Percentiles rank a stretch among this genome's conserved stretches.
Evolutionary conservation across 1,140 invertebrate genomes (phyloP).

Genomic region (Drosophila melanogaster): DNA sequence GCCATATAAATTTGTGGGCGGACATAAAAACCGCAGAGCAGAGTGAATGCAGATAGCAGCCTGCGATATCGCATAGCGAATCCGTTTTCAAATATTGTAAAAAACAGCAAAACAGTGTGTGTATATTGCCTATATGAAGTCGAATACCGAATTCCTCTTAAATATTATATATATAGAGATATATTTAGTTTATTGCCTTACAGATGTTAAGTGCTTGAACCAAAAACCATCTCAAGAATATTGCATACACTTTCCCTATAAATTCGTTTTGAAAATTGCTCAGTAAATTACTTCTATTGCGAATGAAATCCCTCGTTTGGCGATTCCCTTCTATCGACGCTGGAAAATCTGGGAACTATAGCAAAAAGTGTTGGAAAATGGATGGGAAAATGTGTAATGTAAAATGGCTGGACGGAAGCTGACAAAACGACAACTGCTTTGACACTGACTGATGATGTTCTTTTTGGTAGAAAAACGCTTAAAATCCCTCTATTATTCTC

Average conservation of each 20-base stretch:
- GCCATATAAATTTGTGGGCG: slow-evolving; percentile 78
- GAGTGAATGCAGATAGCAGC: slow-evolving; percentile 48
- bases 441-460: slow-evolving; percentile 79
- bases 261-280: not conserved
- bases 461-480: slow-evolving; percentile 24
- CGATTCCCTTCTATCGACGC: not conserved
- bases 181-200: not conserved
- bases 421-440: slow-evolving; percentile 73
- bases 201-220: no score
- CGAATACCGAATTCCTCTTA: slow-evolving; percentile 7
- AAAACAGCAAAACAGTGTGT: not conserved
- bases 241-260: no score
- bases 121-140: no score
- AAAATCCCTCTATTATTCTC: slow-evolving; percentile 25
- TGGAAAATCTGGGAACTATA: not conserved
- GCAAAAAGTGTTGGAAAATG: slow-evolving; percentile 53
- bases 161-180: not conserved
- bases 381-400: slow-evolving; percentile 30
- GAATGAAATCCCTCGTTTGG: slow-evolving; percentile 23
- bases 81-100: slow-evolving; percentile 53
- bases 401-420: slow-evolving; percentile 71
- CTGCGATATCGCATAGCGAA: slow-evolving; percentile 43
- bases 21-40: slow-evolving; percentile 58
- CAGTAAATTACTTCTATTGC: slow-evolving; percentile 3
- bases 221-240: no score